A percentile compares a stretch with the other conserved stretches of the same genome.
These are phyloP conservation scores for Oryzias woworae DNA, from an alignment of 2,113 vertebrate genomes.

Conservation along the genomic window DNA sequence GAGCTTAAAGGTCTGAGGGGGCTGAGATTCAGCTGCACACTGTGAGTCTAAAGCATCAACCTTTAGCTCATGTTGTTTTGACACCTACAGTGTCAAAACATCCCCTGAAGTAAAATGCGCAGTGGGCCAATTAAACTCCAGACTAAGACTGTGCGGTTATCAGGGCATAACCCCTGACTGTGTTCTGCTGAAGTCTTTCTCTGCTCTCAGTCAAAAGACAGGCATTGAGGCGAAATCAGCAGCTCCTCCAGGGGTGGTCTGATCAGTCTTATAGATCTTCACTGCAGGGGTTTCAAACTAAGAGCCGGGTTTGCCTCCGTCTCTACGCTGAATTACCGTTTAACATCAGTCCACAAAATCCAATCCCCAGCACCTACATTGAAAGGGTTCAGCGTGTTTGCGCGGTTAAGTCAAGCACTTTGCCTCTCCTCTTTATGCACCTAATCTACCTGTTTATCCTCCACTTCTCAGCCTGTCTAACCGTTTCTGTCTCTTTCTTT, in stretches of 20 bases:
- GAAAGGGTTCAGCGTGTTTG: conserved; percentile 26
- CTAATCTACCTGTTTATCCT: conserved; percentile 51
- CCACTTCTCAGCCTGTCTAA: conserved; percentile 25
- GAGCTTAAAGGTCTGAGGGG: conserved; percentile 45
- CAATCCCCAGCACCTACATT: conserved; percentile 23
- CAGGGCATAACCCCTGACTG: conserved; percentile 52
- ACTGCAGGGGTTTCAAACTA: conserved; percentile 40
- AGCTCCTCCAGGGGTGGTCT: conserved; percentile 57
- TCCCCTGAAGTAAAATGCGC: conserved; percentile 59
- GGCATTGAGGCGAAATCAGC: conserved; percentile 39
- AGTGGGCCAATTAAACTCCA: conserved; percentile 65
- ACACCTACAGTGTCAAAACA: conserved; percentile 56
- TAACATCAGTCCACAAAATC: conserved; percentile 52
- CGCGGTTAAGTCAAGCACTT: conserved; percentile 11
- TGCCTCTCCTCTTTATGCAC: conserved; percentile 25
- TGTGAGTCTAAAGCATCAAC: conserved; percentile 33
- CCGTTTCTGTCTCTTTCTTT: conserved; percentile 27
- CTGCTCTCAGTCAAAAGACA: conserved; percentile 28
- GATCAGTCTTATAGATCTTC: conserved; percentile 64
- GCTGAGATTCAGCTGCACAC: conserved; percentile 30
- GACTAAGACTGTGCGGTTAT: conserved; percentile 55
- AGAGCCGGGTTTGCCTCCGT: conserved; percentile 29
- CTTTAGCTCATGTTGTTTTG: conserved; percentile 56
- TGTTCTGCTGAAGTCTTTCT: conserved; percentile 49
- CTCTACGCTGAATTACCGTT: conserved; percentile 32